phyloP scores from a whole-genome alignment of 2,113 vertebrate species.

The Chaetops frenatus region DNA sequence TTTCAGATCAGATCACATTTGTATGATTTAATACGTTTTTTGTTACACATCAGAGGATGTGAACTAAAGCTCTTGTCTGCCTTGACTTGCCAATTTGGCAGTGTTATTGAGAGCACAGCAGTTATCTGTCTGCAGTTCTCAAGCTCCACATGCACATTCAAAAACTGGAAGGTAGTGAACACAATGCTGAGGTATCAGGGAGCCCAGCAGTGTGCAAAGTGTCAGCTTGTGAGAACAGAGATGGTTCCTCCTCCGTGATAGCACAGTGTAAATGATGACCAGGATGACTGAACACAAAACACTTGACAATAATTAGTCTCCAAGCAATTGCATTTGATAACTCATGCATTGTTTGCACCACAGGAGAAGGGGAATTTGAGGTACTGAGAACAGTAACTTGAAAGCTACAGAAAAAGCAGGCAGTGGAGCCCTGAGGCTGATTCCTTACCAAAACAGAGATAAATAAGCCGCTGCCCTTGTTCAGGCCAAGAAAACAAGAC shows the following conservation, averaged over 20 bases:
- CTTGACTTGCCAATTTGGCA: not conserved
- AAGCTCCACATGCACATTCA: not conserved
- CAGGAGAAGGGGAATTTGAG: not conserved
- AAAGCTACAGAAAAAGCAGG: not conserved
- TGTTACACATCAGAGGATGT: not conserved
- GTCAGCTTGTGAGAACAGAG: not conserved
- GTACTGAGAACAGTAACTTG: not conserved
- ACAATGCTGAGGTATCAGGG: not conserved
- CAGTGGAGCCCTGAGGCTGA: not conserved
- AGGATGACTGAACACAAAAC: not conserved
- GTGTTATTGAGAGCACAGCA: not conserved
- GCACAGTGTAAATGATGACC: not conserved
- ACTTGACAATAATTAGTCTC: not conserved
- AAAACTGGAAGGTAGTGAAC: not conserved
- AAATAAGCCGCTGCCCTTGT: not conserved
- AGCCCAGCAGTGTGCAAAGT: not conserved
- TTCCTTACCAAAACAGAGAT: not conserved
- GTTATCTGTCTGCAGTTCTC: not conserved
- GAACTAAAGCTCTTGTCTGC: not conserved
- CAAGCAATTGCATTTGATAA: not conserved
- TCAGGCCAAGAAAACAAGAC: not conserved
- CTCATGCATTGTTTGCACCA: not conserved
- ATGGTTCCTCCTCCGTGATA: not conserved
- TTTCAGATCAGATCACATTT: not conserved
- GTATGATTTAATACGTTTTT: not conserved